A percentile compares a stretch with the other conserved stretches of the same genome.
These are phyloP conservation scores for Catostomus latipinnis DNA, from an alignment of 2,797 vertebrate genomes.

Conservation along the genomic window DNA sequence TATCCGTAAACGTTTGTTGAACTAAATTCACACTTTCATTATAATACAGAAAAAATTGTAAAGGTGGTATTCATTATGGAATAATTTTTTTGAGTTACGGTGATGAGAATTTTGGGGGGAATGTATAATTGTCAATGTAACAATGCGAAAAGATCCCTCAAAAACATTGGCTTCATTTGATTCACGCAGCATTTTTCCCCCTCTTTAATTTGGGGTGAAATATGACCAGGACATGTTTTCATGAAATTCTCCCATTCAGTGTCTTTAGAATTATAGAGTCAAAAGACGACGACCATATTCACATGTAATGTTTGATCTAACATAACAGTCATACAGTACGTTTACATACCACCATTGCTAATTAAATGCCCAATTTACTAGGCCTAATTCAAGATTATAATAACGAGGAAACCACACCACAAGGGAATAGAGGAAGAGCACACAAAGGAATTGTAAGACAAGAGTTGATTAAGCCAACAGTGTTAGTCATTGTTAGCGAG, in stretches of 20 bases:
- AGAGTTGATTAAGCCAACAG: slow-evolving; percentile 19
- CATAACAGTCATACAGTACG: background rate
- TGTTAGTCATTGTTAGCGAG: slow-evolving; percentile 5
- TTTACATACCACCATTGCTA: background rate
- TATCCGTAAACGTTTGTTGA: too few species aligned
- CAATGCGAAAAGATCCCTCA: too few species aligned
- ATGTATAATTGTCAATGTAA: too few species aligned
- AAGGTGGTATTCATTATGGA: too few species aligned
- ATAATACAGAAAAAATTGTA: too few species aligned
- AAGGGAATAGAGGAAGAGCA: background rate
- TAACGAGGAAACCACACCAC: background rate
- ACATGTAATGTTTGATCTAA: background rate
- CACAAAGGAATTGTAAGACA: background rate
- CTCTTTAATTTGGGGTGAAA: too few species aligned
- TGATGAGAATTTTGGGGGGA: too few species aligned
- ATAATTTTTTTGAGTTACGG: too few species aligned
- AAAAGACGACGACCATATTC: background rate
- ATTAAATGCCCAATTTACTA: slow-evolving; percentile 3
- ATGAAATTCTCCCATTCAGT: background rate
- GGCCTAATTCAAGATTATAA: slow-evolving; percentile 12
- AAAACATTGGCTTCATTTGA: too few species aligned
- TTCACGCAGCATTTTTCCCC: too few species aligned
- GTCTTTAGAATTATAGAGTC: background rate
- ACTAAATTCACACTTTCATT: too few species aligned
- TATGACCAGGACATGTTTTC: too few species aligned